phyloP scores from a whole-genome alignment of 1,140 invertebrate species.

The Pseudobourletiella spinata region DNA sequence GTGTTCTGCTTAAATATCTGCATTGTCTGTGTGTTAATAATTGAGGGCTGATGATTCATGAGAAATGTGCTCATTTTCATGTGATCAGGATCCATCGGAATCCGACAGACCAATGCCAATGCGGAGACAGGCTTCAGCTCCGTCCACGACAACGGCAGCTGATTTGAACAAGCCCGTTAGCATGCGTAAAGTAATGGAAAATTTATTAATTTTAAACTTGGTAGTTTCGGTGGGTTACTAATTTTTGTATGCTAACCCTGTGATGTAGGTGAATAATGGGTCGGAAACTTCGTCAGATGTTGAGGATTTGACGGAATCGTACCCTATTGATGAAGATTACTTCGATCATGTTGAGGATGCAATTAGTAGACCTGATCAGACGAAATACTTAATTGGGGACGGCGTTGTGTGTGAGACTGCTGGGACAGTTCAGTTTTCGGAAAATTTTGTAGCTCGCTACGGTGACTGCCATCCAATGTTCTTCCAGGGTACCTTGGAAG shows the following conservation, averaged over 20 bases:
- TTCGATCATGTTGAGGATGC: slow-evolving; percentile 17
- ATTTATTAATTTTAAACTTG: background rate
- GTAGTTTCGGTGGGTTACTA: too few species aligned
- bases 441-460: slow-evolving; percentile 70
- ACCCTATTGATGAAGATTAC: slow-evolving; percentile 30
- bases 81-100: slow-evolving; percentile 20
- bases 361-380: slow-evolving; percentile 13
- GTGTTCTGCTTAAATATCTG: too few species aligned
- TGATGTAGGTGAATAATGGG: background rate
- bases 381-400: slow-evolving; percentile 54
- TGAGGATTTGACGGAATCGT: slow-evolving; percentile 34
- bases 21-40: too few species aligned
- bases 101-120: slow-evolving; percentile 15
- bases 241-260: background rate
- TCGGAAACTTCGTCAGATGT: slow-evolving; percentile 32
- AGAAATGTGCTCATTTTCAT: too few species aligned
- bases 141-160: slow-evolving; percentile 5
- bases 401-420: slow-evolving; percentile 73
- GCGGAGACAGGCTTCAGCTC: slow-evolving; percentile 17
- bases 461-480: slow-evolving; percentile 77
- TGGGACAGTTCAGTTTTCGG: slow-evolving; percentile 74
- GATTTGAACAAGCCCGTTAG: slow-evolving; percentile 21
- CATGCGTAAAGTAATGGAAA: background rate
- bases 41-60: too few species aligned
- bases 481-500: slow-evolving; percentile 79